phyloP scores from a whole-genome alignment of 2,888 invertebrate species.

The Salpingus planirostris region DNA sequence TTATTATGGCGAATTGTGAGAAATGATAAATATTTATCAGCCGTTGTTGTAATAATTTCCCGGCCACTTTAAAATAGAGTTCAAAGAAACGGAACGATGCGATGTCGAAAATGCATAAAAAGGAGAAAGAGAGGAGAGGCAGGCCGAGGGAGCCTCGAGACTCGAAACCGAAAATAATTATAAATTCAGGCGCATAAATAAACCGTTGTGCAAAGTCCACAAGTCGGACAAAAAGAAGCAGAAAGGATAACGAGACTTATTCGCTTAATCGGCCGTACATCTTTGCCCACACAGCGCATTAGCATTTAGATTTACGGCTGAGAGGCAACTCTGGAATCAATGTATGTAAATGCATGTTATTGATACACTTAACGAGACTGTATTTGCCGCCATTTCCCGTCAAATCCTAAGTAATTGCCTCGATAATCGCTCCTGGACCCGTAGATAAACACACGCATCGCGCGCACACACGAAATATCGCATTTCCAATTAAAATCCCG shows the following conservation, averaged over 20 bases:
- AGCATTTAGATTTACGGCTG: constrained; percentile 29
- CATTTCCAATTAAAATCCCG: no score
- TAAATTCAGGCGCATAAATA: constrained; percentile 12
- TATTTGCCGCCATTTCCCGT: constrained; percentile 14
- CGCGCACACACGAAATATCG: no score
- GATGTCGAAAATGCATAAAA: background rate
- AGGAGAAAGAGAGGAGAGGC: no score
- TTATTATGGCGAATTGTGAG: constrained; percentile 2
- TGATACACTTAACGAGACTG: constrained; percentile 23
- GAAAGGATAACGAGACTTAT: constrained; percentile 19
- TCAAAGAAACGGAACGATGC: constrained; percentile 1
- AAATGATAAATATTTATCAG: constrained; percentile 7
- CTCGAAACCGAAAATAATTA: constrained; percentile 2
- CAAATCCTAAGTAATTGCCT: constrained; percentile 17
- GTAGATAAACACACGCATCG: no score
- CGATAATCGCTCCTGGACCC: constrained; percentile 4
- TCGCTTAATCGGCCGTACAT: constrained; percentile 23
- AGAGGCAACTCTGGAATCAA: constrained; percentile 23
- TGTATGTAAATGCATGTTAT: constrained; percentile 26
- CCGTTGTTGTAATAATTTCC: no score
- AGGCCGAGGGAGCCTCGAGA: background rate
- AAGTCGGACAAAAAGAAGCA: constrained; percentile 15
- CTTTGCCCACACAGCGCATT: constrained; percentile 24
- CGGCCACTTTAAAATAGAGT: constrained; percentile 1
- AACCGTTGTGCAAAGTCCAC: constrained; percentile 10